phyloP scores from a whole-genome alignment of 2,113 vertebrate species.

The Callocephalon fimbriatum region DNA sequence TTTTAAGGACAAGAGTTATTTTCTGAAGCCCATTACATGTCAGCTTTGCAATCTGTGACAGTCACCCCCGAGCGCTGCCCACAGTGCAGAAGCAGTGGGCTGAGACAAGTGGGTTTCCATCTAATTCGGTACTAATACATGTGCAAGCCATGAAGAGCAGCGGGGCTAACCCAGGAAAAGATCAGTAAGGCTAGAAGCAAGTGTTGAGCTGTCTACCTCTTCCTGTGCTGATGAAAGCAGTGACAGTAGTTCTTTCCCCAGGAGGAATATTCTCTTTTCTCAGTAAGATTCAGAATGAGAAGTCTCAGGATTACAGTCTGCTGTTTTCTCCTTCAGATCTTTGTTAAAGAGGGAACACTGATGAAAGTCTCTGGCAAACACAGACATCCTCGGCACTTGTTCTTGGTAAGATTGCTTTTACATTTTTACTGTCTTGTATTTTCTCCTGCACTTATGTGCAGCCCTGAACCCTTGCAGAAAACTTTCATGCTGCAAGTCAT shows the following conservation, averaged over 20 bases:
- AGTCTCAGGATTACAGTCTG: not conserved
- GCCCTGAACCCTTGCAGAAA: not conserved
- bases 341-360: conserved; percentile 95
- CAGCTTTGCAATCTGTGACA: not conserved
- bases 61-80: not conserved
- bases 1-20: not conserved
- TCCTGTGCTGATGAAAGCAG: not conserved
- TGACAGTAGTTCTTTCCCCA: not conserved
- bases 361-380: conserved; percentile 92
- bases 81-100: not conserved
- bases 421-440: not conserved
- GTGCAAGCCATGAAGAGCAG: not conserved
- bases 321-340: conserved; percentile 80
- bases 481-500: not conserved
- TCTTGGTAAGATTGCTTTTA: conserved; percentile 85
- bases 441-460: not conserved
- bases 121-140: not conserved
- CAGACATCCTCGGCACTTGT: conserved; percentile 91
- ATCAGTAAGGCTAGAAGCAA: not conserved
- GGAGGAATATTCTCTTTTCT: not conserved
- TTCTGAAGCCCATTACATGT: not conserved
- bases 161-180: not conserved
- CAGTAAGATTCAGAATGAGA: not conserved
- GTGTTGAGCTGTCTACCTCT: not conserved
- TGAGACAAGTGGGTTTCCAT: not conserved